Evolutionary conservation across 2,888 invertebrate species (phyloP).

Genomic region (Campoplex nolae): DNA sequence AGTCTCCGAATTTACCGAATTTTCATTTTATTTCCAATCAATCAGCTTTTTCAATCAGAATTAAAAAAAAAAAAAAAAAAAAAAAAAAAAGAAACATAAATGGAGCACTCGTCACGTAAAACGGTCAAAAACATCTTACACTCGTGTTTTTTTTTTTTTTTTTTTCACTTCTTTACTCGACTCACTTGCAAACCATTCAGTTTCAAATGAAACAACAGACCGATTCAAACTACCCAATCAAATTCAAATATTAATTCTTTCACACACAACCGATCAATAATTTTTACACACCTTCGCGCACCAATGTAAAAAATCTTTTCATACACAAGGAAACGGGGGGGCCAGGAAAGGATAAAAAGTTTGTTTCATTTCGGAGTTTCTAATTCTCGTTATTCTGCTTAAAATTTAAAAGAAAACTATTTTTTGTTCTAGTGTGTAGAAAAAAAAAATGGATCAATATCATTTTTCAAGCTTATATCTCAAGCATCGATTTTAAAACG

Average conservation of each 20-base stretch:
- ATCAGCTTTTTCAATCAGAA: neutral
- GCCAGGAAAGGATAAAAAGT: slow-evolving; percentile 35
- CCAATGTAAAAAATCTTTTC: slow-evolving; percentile 75
- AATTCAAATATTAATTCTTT: slow-evolving; percentile 73
- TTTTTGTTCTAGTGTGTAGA: neutral
- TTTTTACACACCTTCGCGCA: slow-evolving; percentile 75
- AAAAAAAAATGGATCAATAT: too few relatives aligned
- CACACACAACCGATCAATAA: slow-evolving; percentile 78
- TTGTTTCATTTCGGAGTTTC: slow-evolving; percentile 72
- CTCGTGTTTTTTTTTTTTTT: slow-evolving; percentile 20
- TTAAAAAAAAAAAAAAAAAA: neutral
- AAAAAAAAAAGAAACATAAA: neutral
- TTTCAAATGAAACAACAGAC: neutral
- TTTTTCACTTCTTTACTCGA: slow-evolving; percentile 40
- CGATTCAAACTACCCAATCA: slow-evolving; percentile 67
- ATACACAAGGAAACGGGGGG: slow-evolving; percentile 69
- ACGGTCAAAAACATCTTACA: slow-evolving; percentile 48
- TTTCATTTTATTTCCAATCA: neutral
- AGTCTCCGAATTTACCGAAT: neutral
- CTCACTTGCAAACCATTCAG: slow-evolving; percentile 71
- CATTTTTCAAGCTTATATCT: too few relatives aligned
- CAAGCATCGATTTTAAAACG: too few relatives aligned
- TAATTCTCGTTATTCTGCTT: slow-evolving; percentile 47
- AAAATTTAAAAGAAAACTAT: neutral
- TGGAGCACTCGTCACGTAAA: slow-evolving; percentile 13